Evolutionary conservation across 2,797 vertebrate species (phyloP).

Genomic region (Falco concolor): DNA sequence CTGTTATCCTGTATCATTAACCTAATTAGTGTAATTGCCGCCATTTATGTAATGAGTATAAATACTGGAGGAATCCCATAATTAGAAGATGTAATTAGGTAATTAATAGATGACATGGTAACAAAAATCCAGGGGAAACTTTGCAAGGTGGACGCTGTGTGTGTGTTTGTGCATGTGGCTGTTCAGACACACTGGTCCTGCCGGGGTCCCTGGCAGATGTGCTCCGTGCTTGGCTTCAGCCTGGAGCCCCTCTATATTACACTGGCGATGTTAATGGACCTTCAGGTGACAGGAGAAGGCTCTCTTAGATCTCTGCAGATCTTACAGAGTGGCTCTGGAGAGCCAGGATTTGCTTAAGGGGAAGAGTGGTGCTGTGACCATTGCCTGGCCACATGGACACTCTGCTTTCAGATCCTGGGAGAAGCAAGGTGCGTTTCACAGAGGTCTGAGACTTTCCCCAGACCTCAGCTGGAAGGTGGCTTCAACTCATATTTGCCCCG

Average conservation of each 20-base stretch:
- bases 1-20: constrained; percentile 77
- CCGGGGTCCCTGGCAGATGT: neutral
- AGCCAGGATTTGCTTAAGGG: neutral
- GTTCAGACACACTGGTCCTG: neutral
- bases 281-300: neutral
- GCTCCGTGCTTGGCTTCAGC: neutral
- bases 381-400: rapidly evolving
- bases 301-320: neutral
- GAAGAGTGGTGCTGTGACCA: neutral
- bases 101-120: constrained; percentile 80
- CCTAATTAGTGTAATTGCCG: constrained; percentile 77
- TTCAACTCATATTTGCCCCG: neutral
- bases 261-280: neutral
- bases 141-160: constrained; percentile 63
- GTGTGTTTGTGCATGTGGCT: neutral
- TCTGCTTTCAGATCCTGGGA: neutral
- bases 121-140: constrained; percentile 73
- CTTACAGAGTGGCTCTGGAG: neutral
- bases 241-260: neutral
- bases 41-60: constrained; percentile 78
- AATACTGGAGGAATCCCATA: constrained; percentile 78
- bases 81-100: constrained; percentile 78
- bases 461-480: neutral
- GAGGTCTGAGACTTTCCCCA: neutral
- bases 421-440: neutral